Base-by-base conservation (phyloP, 2,113 vertebrate species). In the Panthera leo region DNA sequence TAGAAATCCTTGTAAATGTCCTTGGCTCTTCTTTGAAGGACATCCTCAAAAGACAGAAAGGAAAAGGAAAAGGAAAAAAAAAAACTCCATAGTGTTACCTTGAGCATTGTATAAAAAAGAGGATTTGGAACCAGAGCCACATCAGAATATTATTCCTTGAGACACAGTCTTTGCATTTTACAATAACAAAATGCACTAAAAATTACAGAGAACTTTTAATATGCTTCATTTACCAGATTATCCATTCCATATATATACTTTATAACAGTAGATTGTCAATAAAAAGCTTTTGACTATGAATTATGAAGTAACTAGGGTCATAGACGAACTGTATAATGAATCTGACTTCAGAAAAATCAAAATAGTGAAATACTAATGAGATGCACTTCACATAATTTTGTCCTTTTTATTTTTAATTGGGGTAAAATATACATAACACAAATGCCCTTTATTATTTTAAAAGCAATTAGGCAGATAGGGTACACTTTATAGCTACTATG, bases 1-100 rank as follows among this genome's bases (percentile, higher is more conserved):
- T 94, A 95, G 97, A 97, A 98, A 98, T 97, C 97, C 98, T 98
- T 98, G 98, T 94, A 97, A 96, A 98, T 97, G 98, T 97, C 99
- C 98, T 99, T 99, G 98, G 98, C 67, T 53, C 93, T 95, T 97
- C 96, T 98, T 96, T 98, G 98, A 99, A 99, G 99, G 99, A 97
- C 98, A 97, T 97, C 68, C 94, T 98, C 96, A 89, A 96, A 86
- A 98, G 97, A 98, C 61, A 98, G 93, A 71, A 79, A 97, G 45
- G 78, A 89, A 97, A 96, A 91, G 53, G 58, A 95, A 53, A 51
- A 67, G 42, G 29, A 65, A 87, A 53, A 68, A 16, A 4, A 16
- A 1, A 9, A 36, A 36, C 27, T 29, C 0, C 0, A 61, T 3
- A 63, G 63, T 0, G 0, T 85, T 94, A 95, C 98, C 84, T 95